These are phyloP conservation scores for Psettodes erumei DNA, from an alignment of 2,113 vertebrate species.

Conservation along the genomic window DNA sequence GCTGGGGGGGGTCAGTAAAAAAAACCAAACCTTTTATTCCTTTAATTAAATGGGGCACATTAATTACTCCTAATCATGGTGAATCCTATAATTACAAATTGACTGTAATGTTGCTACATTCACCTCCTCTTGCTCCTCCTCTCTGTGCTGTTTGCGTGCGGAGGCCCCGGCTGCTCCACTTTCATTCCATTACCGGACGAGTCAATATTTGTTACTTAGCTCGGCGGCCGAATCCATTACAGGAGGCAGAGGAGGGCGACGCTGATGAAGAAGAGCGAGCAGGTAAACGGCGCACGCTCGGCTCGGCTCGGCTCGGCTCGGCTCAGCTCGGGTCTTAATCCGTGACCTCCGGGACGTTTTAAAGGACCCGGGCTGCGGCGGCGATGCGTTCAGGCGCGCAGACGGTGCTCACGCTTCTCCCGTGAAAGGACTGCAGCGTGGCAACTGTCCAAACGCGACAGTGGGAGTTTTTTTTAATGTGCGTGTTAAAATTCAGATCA, in stretches of 20 bases:
- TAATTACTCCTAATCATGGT: constrained; percentile 28
- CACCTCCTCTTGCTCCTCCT: constrained; percentile 11
- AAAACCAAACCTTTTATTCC: constrained; percentile 38
- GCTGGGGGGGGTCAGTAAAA: constrained; percentile 11
- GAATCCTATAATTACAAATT: constrained; percentile 51
- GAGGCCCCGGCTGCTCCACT: constrained; percentile 12
- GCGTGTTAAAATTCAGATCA: not conserved
- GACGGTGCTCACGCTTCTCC: too few species aligned
- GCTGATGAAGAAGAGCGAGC: not conserved
- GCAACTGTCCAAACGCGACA: not conserved
- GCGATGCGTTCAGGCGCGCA: too few species aligned
- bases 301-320: too few species aligned
- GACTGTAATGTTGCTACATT: constrained; percentile 26
- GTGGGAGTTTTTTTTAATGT: not conserved
- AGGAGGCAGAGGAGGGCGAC: not conserved
- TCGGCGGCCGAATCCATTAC: constrained; percentile 29
- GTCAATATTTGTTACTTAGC: constrained; percentile 39
- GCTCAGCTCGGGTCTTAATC: constrained; percentile 42
- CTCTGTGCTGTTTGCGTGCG: not conserved
- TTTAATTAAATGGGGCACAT: constrained; percentile 54
- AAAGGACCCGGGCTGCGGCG: too few species aligned
- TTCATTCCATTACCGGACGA: constrained; percentile 36
- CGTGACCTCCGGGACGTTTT: too few species aligned
- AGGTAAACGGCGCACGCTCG: too few species aligned
- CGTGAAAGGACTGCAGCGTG: not conserved